Evolutionary conservation across 1,140 invertebrate species (phyloP).

Genomic region (Sweltsa coloradensis): DNA sequence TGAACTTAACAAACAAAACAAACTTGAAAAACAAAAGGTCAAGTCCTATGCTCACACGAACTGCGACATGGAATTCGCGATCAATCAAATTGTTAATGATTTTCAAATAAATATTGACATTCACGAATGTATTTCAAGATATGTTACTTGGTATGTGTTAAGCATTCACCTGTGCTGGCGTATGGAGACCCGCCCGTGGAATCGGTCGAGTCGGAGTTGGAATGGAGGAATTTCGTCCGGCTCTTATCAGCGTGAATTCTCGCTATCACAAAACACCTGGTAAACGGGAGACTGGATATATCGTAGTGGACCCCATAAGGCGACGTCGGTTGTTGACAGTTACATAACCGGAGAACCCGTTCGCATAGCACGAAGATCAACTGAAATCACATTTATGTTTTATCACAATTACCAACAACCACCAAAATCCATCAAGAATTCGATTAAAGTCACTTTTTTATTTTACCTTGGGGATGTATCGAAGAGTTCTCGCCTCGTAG

Average conservation of each 20-base stretch:
- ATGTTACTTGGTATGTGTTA: too few relatives aligned
- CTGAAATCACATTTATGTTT: slow-evolving; percentile 39
- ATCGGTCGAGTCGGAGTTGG: slow-evolving; percentile 22
- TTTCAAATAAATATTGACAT: too few relatives aligned
- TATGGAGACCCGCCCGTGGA: slow-evolving; percentile 27
- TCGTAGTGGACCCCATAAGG: slow-evolving; percentile 29
- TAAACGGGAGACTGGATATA: slow-evolving; percentile 29
- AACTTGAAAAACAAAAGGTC: slow-evolving; percentile 2
- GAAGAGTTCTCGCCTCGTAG: slow-evolving; percentile 61
- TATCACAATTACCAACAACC: too few relatives aligned
- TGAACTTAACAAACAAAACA: not conserved
- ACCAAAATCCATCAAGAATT: too few relatives aligned
- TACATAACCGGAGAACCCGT: slow-evolving; percentile 55
- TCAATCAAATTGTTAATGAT: too few relatives aligned
- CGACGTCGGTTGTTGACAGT: slow-evolving; percentile 38
- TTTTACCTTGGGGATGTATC: slow-evolving; percentile 64
- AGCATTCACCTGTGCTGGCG: slow-evolving; percentile 23
- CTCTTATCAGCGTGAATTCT: too few relatives aligned
- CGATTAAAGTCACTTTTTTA: not conserved
- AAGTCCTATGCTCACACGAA: too few relatives aligned
- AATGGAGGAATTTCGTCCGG: slow-evolving; percentile 2
- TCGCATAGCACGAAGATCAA: slow-evolving; percentile 65
- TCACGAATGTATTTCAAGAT: too few relatives aligned
- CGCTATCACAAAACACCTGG: slow-evolving; percentile 34
- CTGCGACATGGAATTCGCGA: too few relatives aligned